These are phyloP conservation scores for Oncorhynchus clarkii DNA, from an alignment of 2,113 vertebrate species.

Conservation along the genomic window DNA sequence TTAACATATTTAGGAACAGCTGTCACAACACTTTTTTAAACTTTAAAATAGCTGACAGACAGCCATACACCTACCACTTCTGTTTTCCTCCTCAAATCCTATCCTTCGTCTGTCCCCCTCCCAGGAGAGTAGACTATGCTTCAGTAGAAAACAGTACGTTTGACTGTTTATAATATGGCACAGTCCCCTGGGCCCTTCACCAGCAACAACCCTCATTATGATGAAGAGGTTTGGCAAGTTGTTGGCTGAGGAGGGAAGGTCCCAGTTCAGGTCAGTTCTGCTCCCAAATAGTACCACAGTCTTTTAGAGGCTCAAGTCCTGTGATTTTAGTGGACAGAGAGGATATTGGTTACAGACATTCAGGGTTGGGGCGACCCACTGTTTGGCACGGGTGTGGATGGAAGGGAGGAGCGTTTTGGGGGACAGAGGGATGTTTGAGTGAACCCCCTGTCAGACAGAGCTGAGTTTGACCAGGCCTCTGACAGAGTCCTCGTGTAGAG, in stretches of 20 bases:
- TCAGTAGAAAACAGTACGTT: slow-evolving; percentile 4
- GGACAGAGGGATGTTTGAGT: slow-evolving; percentile 23
- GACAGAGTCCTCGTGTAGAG: slow-evolving; percentile 93
- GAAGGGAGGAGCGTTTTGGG: slow-evolving; percentile 15
- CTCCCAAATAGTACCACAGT: slow-evolving; percentile 20
- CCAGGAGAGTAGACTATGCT: slow-evolving; percentile 15
- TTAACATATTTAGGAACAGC: slow-evolving; percentile 9
- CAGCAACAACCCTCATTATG: slow-evolving; percentile 15
- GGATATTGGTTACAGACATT: neutral
- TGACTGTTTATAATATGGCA: slow-evolving; percentile 11
- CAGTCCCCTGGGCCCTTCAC: neutral
- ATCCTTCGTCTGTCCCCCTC: neutral
- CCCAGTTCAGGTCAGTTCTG: slow-evolving; percentile 19
- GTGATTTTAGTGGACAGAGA: neutral
- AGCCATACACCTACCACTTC: slow-evolving; percentile 18
- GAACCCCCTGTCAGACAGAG: slow-evolving; percentile 81
- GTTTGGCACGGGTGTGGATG: slow-evolving; percentile 19
- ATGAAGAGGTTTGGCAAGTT: slow-evolving; percentile 44
- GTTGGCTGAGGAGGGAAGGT: slow-evolving; percentile 25
- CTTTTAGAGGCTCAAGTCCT: slow-evolving; percentile 23
- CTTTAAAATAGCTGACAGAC: slow-evolving; percentile 52
- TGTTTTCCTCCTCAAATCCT: neutral
- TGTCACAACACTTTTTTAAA: slow-evolving; percentile 29
- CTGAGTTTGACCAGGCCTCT: slow-evolving; percentile 96
- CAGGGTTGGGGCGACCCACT: slow-evolving; percentile 14